Conservation (phyloP, 2,888 invertebrate genomes). For the Falcaria lacertinaria region DNA sequence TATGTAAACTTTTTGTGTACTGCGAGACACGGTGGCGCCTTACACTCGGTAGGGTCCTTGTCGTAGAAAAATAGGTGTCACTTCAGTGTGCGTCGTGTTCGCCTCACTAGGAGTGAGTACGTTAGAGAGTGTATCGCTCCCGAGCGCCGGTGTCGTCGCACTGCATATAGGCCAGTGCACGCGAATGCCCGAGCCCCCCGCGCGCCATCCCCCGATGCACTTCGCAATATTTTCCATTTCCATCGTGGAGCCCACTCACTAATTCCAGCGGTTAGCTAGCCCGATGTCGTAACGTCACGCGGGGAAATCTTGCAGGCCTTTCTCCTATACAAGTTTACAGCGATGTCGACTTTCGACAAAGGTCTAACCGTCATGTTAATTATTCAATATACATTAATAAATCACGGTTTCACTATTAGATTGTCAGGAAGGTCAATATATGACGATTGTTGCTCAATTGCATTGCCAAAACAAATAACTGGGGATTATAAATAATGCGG, state of each 20-base stretch:
- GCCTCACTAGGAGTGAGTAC: conserved; percentile 62
- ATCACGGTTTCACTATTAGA: too few relatives aligned
- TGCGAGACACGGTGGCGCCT: conserved; percentile 54
- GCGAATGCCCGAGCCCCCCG: conserved; percentile 65
- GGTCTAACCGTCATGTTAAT: conserved; percentile 25
- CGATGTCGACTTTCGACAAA: conserved; percentile 50
- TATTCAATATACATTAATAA: too few relatives aligned
- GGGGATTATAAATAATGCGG: too few relatives aligned
- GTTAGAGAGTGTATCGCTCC: conserved; percentile 77
- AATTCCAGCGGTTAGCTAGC: conserved; percentile 53
- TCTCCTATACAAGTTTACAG: conserved; percentile 38
- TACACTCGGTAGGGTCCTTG: conserved; percentile 55
- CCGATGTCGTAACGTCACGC: conserved; percentile 61
- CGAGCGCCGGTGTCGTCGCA: conserved; percentile 77
- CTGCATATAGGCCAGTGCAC: conserved; percentile 80
- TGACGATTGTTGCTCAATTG: too few relatives aligned
- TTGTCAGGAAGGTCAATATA: too few relatives aligned
- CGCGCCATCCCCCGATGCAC: conserved; percentile 45
- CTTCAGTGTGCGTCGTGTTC: conserved; percentile 68
- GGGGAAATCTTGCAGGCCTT: conserved; percentile 62
- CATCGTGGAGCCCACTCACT: conserved; percentile 57
- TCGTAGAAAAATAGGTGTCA: conserved; percentile 66
- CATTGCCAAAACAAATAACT: too few relatives aligned
- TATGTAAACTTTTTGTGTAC: conserved; percentile 57
- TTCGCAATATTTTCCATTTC: conserved; percentile 77